Base-by-base conservation (phyloP, 2,888 invertebrate species). In the Drosophila pegasa region DNA sequence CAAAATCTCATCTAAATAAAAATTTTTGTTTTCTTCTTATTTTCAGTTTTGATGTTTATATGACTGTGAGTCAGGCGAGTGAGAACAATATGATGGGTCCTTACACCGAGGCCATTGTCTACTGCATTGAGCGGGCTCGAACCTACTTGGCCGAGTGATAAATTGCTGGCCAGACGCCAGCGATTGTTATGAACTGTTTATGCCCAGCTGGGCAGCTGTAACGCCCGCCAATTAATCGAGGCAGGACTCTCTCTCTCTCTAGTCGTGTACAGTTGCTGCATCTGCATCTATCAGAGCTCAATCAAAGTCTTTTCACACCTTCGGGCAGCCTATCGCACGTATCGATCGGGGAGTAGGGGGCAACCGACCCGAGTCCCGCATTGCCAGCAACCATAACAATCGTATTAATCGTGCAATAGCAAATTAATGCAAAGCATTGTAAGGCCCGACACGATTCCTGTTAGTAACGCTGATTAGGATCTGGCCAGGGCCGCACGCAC, bases 391-490 rank as follows among this genome's bases (percentile, higher is more conserved):
- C 62, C 69, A 73, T 61, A 80, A 75, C 71, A 72, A 75, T 73
- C 75, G 81, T 69, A 82, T 78, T 80, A 88, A 88, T 83, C 75
- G 76, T 52, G 68, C 35, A 59, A 77, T 73, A 67, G 68, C 70
- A 87, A 84, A 84, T 84, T 75, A 84, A 88, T 85, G 76, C 88
- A 88, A 73, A 61, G 65, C 64, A 67, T 87, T 84, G 81, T 74
- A 48, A 66, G 76, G 75, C 66, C 61, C 68, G 69, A 81, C 79
- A 82, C 89, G 79, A 87, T 88, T 87, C 89, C 75, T 88, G 87
- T 86, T 86, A 86, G 86, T 81, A 77, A 85, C 82, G 86, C 80
- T 69, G 86, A 86, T 86, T 89, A 88, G 64, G 78, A 86, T 86
- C 86, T 70, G 45, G 67, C 75, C 70, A 65, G 37, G 78, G 74